Base-by-base conservation (phyloP, 2,888 invertebrate genomes). In the Cosmia pyralina region DNA sequence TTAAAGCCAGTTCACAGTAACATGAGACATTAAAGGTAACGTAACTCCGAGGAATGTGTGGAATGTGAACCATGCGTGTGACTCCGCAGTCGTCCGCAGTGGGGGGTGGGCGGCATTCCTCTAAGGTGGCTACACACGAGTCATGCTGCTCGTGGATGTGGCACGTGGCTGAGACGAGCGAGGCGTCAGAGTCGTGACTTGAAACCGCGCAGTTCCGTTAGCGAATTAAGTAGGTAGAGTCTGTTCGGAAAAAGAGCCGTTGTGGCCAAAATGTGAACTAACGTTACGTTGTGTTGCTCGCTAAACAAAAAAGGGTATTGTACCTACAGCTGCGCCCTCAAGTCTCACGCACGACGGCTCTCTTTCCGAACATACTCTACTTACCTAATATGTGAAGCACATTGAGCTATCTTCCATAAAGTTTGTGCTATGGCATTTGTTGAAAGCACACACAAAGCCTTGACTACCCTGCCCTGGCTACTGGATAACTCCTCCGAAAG, bases 41-140 rank as follows among this genome's bases (percentile, higher is more conserved):
- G 15, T 75, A 63, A 74, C 75, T 68, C 41, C 48, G 3, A 80
- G 52, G 76, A 70, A 87, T 83, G 77, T 72, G 60, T 48, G 82
- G 85, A 83, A 87, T 86, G 87, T 72, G 63, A 75, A 50, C 38
- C 48, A 75, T 60, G 76, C 50, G 69, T 79, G 79, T 75, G 79
- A 74, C 68, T 72, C 48, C 34, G 70, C 73, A 77, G 84, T 77
- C 74, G 84, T 79, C 72, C 86, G 69, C 87, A 71, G 82, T 86
- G 84, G 87, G 83, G 85, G 79, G 77, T 78, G 68, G 76, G 70
- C 81, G 69, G 77, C 76, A 83, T 80, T 77, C 78, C 75, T 82
- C 65, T 76, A 75, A 77, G 53, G 69, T 63, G 74, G 66, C 63
- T 71, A 73, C 69, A 79, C 84, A 82, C 72, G 59, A 71, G 41